A percentile compares a stretch with the other conserved stretches of the same genome.
Evolutionary conservation across 2,113 vertebrate genomes (phyloP).

Genomic region (Lichenostomus cassidix): DNA sequence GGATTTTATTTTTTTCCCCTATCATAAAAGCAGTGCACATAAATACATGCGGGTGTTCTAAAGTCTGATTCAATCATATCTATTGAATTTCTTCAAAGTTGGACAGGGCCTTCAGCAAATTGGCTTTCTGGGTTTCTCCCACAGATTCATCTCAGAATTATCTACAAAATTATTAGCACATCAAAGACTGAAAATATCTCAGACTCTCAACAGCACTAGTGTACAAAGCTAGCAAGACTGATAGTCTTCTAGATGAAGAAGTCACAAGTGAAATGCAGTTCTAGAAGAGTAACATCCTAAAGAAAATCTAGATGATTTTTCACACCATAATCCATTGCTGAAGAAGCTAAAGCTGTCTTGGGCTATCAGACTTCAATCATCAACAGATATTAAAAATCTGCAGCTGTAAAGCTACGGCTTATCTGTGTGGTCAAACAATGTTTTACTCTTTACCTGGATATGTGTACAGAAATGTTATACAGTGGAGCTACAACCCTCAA

Average conservation of each 20-base stretch:
- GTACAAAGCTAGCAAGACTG: not conserved
- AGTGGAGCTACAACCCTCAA: not conserved
- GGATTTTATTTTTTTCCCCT: fast-evolving
- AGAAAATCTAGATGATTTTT: not conserved
- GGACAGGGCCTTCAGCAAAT: not conserved
- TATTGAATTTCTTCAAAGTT: not conserved
- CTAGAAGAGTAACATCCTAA: not conserved
- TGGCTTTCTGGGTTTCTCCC: not conserved
- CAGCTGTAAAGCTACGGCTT: not conserved
- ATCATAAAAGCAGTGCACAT: not conserved
- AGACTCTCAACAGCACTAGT: not conserved
- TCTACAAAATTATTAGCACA: not conserved
- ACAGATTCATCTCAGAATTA: not conserved
- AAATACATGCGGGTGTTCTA: not conserved
- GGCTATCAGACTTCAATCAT: not conserved
- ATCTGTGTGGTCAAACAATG: not conserved
- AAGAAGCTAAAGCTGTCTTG: not conserved
- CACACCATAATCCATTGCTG: not conserved
- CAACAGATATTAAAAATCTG: not conserved
- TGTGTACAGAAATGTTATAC: not conserved
- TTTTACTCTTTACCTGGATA: not conserved
- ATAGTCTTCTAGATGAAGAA: not conserved
- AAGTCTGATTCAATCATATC: not conserved
- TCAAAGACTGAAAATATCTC: not conserved
- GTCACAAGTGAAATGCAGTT: not conserved